Base-by-base conservation (phyloP, 2,113 vertebrate species). In the Pseudolaguvia tuberculata region DNA sequence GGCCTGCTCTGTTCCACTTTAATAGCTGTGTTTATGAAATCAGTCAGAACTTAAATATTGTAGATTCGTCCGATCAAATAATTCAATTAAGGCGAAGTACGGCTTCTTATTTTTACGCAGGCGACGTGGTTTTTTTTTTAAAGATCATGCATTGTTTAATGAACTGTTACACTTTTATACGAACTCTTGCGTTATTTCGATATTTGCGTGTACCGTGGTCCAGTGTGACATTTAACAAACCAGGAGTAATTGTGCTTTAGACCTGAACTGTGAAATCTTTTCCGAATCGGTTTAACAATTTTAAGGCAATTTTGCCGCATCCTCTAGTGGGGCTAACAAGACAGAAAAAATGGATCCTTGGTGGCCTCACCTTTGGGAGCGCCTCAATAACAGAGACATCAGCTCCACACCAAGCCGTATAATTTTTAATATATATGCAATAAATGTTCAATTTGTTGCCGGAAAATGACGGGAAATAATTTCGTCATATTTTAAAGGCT, bases 341-440 rank as follows among this genome's bases (percentile, higher is more conserved):
- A 84, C 87, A 86, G 84, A 91, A 87, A 88, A 75, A 78, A 75
- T 90, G 87, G 86, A 93, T 96, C 94, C 92, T 83, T 91, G 39
- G 94, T 94, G 94, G 93, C 91, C 85, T 96, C 94, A 95, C 95
- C 95, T 95, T 94, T 94, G 89, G 87, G 91, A 94, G 93, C 91
- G 92, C 92, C 94, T 92, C 94, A 97, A 95, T 98, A 97, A 96
- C 90, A 90, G 91, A 93, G 85, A 88, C 89, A 92, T 91, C 92
- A 91, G 91, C 91, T 91, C 89, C 93, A 90, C 91, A 89, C 92
- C 90, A 93, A 93, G 93, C 92, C 88, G 92, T 94, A 94, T 99
- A 99, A 99, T 99, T 99, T 99, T 99, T 99, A 99, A 99, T 99
- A 99, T 99, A 98, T 99, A 99, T 99, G 95, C 97, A 99, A 98